A percentile compares a stretch with the other conserved stretches of the same genome.
These are phyloP conservation scores for Battus philenor DNA, from an alignment of 1,140 invertebrate species.

Conservation along the genomic window DNA sequence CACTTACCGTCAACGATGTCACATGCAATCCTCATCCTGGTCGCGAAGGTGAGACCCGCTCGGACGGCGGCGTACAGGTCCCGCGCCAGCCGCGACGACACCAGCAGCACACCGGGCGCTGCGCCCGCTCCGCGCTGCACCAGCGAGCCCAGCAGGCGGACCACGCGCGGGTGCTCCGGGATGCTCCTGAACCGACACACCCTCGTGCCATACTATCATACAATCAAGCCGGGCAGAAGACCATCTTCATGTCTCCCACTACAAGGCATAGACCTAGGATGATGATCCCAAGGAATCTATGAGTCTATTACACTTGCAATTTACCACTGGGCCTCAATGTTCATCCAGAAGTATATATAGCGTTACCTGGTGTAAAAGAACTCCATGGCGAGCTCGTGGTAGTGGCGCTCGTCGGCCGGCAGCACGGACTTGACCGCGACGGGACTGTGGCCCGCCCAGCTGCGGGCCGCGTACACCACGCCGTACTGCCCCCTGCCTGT, in stretches of 20 bases:
- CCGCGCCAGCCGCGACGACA: conserved; percentile 84
- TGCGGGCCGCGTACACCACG: conserved; percentile 88
- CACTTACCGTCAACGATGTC: conserved; percentile 85
- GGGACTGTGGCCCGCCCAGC: conserved; percentile 85
- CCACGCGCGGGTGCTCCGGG: conserved; percentile 89
- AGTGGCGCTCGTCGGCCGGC: conserved; percentile 93
- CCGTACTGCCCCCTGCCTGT: conserved; percentile 89
- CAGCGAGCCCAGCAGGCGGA: conserved; percentile 88
- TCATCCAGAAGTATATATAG: too few species aligned
- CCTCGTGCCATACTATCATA: conserved; percentile 76
- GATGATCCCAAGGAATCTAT: too few species aligned
- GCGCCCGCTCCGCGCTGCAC: conserved; percentile 79
- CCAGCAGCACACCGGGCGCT: conserved; percentile 85
- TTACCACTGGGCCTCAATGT: too few species aligned
- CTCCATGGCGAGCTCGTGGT: conserved; percentile 94
- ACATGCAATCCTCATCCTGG: conserved; percentile 84
- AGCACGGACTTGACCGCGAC: conserved; percentile 95
- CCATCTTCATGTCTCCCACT: too few species aligned
- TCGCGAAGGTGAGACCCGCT: conserved; percentile 80
- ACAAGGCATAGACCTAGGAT: too few species aligned
- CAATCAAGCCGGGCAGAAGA: conserved; percentile 89
- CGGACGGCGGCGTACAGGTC: conserved; percentile 91
- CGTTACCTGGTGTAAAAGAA: conserved; percentile 91
- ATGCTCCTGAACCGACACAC: conserved; percentile 80
- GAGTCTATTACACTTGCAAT: too few species aligned